phyloP scores from a whole-genome alignment of 1,140 invertebrate genomes.

The Cyphomyrmex costatus region DNA sequence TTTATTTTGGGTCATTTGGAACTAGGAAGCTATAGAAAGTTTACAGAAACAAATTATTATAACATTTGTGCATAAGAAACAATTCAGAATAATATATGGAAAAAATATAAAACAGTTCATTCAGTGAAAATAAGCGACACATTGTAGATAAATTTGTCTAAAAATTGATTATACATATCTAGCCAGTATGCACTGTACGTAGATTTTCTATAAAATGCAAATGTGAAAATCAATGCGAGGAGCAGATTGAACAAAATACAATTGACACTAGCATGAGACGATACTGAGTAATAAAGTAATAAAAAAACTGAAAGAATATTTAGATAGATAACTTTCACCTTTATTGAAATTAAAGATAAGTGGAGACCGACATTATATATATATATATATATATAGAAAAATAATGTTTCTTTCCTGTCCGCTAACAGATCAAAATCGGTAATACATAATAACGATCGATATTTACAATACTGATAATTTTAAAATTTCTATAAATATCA shows the following conservation, averaged over 20 bases:
- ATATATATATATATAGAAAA: too few species aligned
- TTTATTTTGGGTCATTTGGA: too few species aligned
- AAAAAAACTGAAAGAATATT: background rate
- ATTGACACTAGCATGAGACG: background rate
- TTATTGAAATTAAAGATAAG: constrained; percentile 14
- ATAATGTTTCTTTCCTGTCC: too few species aligned
- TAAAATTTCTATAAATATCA: too few species aligned
- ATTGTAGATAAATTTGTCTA: background rate
- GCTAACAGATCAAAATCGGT: too few species aligned
- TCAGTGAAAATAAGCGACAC: background rate
- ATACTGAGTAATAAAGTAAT: background rate
- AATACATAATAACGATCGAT: too few species aligned
- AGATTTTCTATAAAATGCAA: too few species aligned
- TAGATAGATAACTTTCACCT: background rate
- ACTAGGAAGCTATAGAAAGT: too few species aligned
- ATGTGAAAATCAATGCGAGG: background rate
- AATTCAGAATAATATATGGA: too few species aligned
- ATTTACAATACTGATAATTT: too few species aligned
- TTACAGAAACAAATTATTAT: too few species aligned
- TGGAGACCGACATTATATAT: background rate
- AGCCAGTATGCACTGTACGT: background rate
- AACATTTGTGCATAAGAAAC: too few species aligned
- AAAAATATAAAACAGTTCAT: background rate
- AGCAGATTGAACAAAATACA: background rate
- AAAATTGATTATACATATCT: background rate